Evolutionary conservation across 1,140 invertebrate genomes (phyloP).

Genomic region (Carposina sasakii): DNA sequence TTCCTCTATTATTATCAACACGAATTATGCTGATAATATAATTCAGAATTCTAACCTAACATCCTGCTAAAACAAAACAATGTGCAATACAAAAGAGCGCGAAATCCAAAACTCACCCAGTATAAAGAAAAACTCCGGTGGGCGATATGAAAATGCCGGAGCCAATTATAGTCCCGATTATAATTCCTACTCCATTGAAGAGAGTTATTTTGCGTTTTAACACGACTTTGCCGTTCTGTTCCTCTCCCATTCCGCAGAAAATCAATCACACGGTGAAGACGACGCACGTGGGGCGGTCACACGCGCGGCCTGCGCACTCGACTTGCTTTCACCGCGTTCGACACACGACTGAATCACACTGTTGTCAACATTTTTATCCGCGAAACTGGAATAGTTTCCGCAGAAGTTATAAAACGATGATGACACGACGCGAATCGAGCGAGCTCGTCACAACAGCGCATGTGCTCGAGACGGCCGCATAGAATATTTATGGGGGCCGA

Average conservation of each 20-base stretch:
- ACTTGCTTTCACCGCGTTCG: conserved; percentile 16
- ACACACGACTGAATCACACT: conserved; percentile 51
- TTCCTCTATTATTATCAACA: no score
- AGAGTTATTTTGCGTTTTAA: conserved; percentile 88
- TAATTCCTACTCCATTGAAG: conserved; percentile 89
- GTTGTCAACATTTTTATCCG: conserved; percentile 59
- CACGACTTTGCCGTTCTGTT: conserved; percentile 73
- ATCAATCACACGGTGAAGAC: conserved; percentile 58
- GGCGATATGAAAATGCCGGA: conserved; percentile 90
- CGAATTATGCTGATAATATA: no score
- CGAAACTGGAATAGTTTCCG: conserved; percentile 40
- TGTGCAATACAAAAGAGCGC: conserved; percentile 30
- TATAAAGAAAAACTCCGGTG: conserved; percentile 78
- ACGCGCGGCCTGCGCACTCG: conserved; percentile 16
- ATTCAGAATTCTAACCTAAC: no score
- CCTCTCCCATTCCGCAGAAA: conserved; percentile 67
- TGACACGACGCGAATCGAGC: conserved; percentile 26
- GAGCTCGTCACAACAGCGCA: conserved; percentile 43
- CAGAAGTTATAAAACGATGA: conserved; percentile 37
- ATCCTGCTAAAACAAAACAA: no score
- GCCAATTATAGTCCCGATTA: conserved; percentile 88
- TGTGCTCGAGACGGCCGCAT: conserved; percentile 40
- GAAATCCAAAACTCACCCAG: conserved; percentile 71
- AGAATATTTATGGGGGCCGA: no score
- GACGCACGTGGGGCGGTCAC: conserved; percentile 42